Base-by-base conservation (phyloP, 2,113 vertebrate genomes). In the Eclectus roratus region DNA sequence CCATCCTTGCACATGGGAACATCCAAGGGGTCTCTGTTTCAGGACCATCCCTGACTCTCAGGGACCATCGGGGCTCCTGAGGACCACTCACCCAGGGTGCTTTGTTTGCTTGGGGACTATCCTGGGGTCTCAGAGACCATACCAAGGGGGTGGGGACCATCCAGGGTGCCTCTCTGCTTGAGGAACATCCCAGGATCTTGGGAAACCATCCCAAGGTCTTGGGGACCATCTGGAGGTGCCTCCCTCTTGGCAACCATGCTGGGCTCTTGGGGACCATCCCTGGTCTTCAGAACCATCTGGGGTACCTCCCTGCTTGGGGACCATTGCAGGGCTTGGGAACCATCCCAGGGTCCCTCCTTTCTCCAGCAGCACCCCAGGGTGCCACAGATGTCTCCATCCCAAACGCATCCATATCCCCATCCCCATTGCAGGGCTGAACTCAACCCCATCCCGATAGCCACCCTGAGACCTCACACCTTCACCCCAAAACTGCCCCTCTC, bases 391-490 rank as follows among this genome's bases (percentile, higher is more conserved):
- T 20, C 53, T 13, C 53, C 53, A 31, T 13, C 41, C 64, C 28
- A 1, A 70, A 10, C 2, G 1, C 61, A 43, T 14, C 63, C 56
- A 39, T 14, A 13, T 29, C 39, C 49, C 61, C 17, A 21, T 29
- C 53, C 55, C 50, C 43, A 35, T 4, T 1, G 1, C 0, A 1
- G 43, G 19, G 3, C 10, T 1, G 0, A 72, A 3, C 7, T 1
- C 74, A 63, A 19, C 61, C 58, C 55, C 44, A 11, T 6, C 61
- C 41, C 1, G 11, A 14, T 8, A 16, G 20, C 31, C 13, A 3
- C 65, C 50, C 72, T 44, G 25, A n/a, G 7, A 63, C 13, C 50
- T 6, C 0, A 1, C 65, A 47, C 18, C 35, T 9, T 64, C 74
- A 11, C 14, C 27, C 47, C 41, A 13, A 4, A 4, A 10, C 39